These are phyloP conservation scores for Oscheius sp. DNA, from an alignment of 2,888 invertebrate genomes.

Conservation along the genomic window DNA sequence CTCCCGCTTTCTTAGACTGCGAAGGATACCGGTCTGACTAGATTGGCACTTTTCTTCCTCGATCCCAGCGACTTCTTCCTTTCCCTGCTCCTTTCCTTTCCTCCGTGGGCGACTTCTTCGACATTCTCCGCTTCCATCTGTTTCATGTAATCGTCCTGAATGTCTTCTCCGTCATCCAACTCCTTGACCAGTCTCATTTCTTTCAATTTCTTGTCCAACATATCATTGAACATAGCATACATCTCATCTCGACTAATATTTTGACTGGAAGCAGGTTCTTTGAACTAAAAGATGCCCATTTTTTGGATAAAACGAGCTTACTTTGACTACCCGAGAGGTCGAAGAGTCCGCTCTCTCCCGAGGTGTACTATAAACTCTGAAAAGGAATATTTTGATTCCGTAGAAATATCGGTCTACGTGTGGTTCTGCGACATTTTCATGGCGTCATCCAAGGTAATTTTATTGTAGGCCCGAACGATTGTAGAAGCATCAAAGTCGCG, in stretches of 20 bases:
- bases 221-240: conserved; percentile 58
- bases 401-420: background rate
- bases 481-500: conserved; percentile 67
- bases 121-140: conserved; percentile 26
- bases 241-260: conserved; percentile 60
- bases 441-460: conserved; percentile 64
- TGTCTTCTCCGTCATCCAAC: conserved; percentile 38
- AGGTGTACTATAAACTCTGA: background rate
- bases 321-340: background rate
- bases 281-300: background rate
- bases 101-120: background rate
- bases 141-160: conserved; percentile 57
- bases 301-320: background rate
- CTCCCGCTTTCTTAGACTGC: background rate
- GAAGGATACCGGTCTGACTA: background rate
- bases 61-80: too few relatives aligned
- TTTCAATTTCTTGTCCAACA: conserved; percentile 45
- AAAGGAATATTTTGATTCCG: background rate
- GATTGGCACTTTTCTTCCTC: background rate
- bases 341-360: background rate
- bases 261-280: background rate
- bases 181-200: conserved; percentile 28
- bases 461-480: conserved; percentile 66
- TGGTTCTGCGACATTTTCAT: conserved; percentile 44
- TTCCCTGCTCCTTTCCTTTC: background rate